Percentiles rank a stretch among this genome's conserved stretches.
phyloP scores from a whole-genome alignment of 2,888 invertebrate species.

The Parnassius apollo region DNA sequence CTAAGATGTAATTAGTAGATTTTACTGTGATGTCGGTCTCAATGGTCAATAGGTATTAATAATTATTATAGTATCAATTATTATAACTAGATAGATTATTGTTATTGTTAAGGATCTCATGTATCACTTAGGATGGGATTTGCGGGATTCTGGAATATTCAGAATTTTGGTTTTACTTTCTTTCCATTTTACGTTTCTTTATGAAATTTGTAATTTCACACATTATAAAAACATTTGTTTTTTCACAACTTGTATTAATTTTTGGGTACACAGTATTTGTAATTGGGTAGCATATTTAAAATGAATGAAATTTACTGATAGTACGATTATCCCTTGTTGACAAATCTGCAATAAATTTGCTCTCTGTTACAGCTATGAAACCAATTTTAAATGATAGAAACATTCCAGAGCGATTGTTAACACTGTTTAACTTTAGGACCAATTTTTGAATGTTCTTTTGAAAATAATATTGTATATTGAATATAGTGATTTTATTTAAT shows the following conservation, averaged over 20 bases:
- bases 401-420: constrained; percentile 82
- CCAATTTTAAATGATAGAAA: constrained; percentile 67
- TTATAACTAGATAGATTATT: constrained; percentile 68
- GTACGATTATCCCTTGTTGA: constrained; percentile 31
- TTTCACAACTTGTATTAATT: constrained; percentile 23
- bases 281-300: constrained; percentile 34
- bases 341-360: constrained; percentile 45
- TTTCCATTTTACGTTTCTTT: constrained; percentile 41
- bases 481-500: constrained; percentile 48
- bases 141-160: constrained; percentile 71
- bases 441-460: constrained; percentile 81
- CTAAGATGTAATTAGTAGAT: constrained; percentile 75
- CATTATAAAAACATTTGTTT: constrained; percentile 19
- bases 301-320: constrained; percentile 29
- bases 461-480: constrained; percentile 81
- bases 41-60: constrained; percentile 72
- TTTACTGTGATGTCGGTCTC: constrained; percentile 80
- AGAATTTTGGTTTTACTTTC: constrained; percentile 59
- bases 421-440: constrained; percentile 80
- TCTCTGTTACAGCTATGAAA: constrained; percentile 64
- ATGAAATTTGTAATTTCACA: constrained; percentile 25
- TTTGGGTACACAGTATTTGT: constrained; percentile 29
- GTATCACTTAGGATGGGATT: constrained; percentile 69
- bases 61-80: constrained; percentile 76
- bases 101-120: constrained; percentile 81